Conservation (phyloP, 2,888 invertebrate species). For the Lymantria dispar region DNA sequence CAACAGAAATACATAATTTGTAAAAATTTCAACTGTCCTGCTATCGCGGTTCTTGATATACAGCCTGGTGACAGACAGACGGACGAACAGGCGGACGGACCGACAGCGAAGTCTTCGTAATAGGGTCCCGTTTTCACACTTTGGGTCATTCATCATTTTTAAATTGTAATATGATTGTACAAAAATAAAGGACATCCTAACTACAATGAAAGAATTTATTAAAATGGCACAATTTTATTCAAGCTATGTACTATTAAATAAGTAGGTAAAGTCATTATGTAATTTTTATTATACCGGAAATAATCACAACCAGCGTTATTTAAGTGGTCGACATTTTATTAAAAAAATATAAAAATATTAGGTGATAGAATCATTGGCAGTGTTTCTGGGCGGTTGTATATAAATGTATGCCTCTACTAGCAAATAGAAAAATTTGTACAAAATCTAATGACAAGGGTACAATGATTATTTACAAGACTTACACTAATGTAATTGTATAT, state of each 20-base stretch:
- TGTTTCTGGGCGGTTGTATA: slow-evolving; percentile 31
- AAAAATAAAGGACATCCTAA: slow-evolving; percentile 17
- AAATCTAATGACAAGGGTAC: slow-evolving; percentile 50
- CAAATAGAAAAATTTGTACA: slow-evolving; percentile 49
- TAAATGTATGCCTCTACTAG: slow-evolving; percentile 27
- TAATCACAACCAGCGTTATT: slow-evolving; percentile 70
- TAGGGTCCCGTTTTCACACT: too few relatives aligned
- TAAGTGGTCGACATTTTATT: slow-evolving; percentile 44
- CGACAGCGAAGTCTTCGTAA: too few relatives aligned
- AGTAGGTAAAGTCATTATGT: slow-evolving; percentile 35
- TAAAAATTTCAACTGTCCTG: too few relatives aligned
- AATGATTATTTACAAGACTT: slow-evolving; percentile 34
- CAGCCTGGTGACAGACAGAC: too few relatives aligned
- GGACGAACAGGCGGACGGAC: too few relatives aligned
- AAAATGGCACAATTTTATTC: slow-evolving; percentile 76
- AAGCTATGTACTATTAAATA: slow-evolving; percentile 44
- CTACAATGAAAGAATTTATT: slow-evolving; percentile 13
- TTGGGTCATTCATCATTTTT: too few relatives aligned
- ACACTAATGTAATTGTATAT: slow-evolving; percentile 24
- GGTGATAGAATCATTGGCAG: slow-evolving; percentile 45
- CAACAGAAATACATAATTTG: too few relatives aligned
- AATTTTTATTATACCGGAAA: slow-evolving; percentile 42
- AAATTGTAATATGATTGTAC: too few relatives aligned
- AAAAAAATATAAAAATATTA: slow-evolving; percentile 26
- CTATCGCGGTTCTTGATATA: too few relatives aligned